Base-by-base conservation (phyloP, 2,113 vertebrate genomes). In the Sapayoa aenigma region DNA sequence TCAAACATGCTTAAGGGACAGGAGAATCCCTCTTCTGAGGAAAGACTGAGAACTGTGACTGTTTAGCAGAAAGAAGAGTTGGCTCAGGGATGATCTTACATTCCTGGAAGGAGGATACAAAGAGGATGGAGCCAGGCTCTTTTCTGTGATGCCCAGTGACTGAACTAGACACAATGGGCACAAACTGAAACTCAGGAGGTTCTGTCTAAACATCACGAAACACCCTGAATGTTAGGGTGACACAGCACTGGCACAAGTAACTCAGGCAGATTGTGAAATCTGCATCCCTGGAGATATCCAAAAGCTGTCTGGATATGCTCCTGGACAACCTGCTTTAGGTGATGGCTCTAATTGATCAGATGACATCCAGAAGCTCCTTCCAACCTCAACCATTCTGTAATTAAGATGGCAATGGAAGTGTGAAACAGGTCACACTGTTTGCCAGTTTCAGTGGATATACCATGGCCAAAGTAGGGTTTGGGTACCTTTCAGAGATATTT, bases 41-140 rank as follows among this genome's bases (percentile, higher is more conserved):
- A 72, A 41, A 77, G 28, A 13, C 31, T n/a, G 27, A 67, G 27
- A 42, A 22, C 35, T 35, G 56, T 22, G 24, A 13, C 30, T 44
- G 7, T 31, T 77, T 7, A 42, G 21, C 22, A 11, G 6, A 27
- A 33, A 72, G 52, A 72, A 65, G 39, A 52, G 23, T 39, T 9
- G 9, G 8, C 30, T 75, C 35, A 14, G 18, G 23, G 4, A 8
- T 0, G 0, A n/a, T 28, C 27, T 83, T 47, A 31, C 5, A 50
- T 18, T 42, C 12, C 52, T 72, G 47, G 75, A 55, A 41, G 33
- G 14, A 56, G 11, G 6, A 3, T 47, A 28, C 60, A 74, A 24
- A 75, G 30, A 83, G 5, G 12, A 11, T 3, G 13, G 22, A 87
- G 12, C 4, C 41, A 65, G 7, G 6, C 4, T 75, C 8, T 28